phyloP scores from a whole-genome alignment of 2,888 invertebrate species.

The Torymus tubicola region DNA sequence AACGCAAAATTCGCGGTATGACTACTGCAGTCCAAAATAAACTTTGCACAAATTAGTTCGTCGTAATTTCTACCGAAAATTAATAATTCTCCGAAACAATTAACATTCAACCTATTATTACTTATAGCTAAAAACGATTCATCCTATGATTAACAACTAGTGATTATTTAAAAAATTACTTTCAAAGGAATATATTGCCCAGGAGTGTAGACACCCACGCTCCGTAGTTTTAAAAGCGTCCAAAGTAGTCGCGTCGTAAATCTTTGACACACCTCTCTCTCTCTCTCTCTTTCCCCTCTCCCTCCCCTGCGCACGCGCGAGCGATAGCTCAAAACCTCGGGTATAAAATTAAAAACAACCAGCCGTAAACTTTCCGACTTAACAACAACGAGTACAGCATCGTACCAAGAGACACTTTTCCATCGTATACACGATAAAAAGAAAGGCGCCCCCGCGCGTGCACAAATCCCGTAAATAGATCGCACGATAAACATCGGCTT shows the following conservation, averaged over 20 bases:
- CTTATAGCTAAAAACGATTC: no score
- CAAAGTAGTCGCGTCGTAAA: slow-evolving; percentile 5
- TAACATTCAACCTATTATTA: no score
- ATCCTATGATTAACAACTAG: no score
- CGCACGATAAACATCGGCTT: slow-evolving; percentile 30
- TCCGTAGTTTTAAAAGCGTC: not conserved
- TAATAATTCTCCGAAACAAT: no score
- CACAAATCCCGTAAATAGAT: not conserved
- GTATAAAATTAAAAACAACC: no score
- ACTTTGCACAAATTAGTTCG: no score
- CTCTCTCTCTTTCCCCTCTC: not conserved
- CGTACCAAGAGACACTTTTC: not conserved
- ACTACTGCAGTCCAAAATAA: no score
- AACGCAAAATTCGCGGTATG: no score
- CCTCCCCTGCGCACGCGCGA: not conserved
- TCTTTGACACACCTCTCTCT: not conserved
- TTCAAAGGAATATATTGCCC: not conserved
- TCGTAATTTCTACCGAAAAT: no score
- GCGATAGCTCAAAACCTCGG: no score
- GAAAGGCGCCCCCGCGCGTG: not conserved
- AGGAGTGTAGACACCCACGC: not conserved
- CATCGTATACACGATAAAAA: slow-evolving; percentile 3
- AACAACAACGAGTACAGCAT: no score
- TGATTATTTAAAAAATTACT: not conserved
- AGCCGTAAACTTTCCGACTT: no score